Evolutionary conservation across 2,797 vertebrate species (phyloP), one percentile per base, ranked within the genome.

Genomic region (Myripristis jacobus): DNA sequence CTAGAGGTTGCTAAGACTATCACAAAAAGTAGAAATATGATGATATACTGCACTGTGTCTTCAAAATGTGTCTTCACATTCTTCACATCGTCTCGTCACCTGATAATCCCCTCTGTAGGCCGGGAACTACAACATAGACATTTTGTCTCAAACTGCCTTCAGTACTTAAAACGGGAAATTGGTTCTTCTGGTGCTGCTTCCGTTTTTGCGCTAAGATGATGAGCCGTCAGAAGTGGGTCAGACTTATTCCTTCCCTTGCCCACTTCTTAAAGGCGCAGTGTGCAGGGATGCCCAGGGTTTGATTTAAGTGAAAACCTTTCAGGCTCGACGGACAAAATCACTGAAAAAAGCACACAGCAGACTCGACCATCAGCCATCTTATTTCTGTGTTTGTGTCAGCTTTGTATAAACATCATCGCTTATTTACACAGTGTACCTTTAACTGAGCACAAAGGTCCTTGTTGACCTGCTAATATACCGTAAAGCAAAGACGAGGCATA

Each of bases 161-260:
- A 56, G 9, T 41, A 24, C 56, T 55, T 52, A 55, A 52, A 71
- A 60, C 68, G 72, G 73, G 71, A 82, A 80, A 82, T 75, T 58
- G 68, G 22, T 73, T 81, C 75, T 22, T 79, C 67, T 83, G 79
- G 86, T 77, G 65, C 67, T 66, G 64, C 72, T 57, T 77, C 58
- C 44, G 67, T 25, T 13, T 77, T 58, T 76, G 53, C 79, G 71
- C 73, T 65, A 80, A 79, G 84, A 84, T 75, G 70, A 70, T 24
- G 59, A 87, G 48, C 80, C 85, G 76, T 88, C 83, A 81, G 68
- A 86, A 83, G 22, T 51, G 72, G 77, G 79, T 88, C 79, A 89
- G 71, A 83, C 70, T 78, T 46, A 75, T 60, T 66, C 55, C 36
- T 57, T 50, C 46, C 73, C 74, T 46, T 60, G 81, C 64, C 70